These are phyloP conservation scores for Callipepla squamata DNA, from an alignment of 2,113 vertebrate species.

Conservation along the genomic window DNA sequence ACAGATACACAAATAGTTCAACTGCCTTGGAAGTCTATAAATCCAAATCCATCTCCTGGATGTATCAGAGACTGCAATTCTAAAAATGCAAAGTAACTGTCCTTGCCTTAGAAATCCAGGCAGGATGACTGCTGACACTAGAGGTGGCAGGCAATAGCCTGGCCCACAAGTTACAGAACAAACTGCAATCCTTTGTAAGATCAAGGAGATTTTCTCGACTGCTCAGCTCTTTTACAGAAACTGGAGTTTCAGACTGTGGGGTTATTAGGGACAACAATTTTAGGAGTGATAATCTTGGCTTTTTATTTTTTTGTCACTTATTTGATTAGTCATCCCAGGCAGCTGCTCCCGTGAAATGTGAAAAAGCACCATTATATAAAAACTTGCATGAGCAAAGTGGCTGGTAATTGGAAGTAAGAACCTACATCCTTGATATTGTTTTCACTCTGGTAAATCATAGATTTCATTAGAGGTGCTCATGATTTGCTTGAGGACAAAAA, in stretches of 20 bases:
- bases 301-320: background rate
- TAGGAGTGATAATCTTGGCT: background rate
- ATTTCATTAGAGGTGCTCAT: background rate
- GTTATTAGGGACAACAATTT: background rate
- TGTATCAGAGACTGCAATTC: background rate
- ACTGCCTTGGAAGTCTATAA: background rate
- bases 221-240: background rate
- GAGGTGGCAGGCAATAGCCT: background rate
- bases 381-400: background rate
- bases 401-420: background rate
- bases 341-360: slow-evolving; percentile 19
- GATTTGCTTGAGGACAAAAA: background rate
- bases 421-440: background rate
- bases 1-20: background rate
- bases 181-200: background rate
- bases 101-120: background rate
- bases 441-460: background rate
- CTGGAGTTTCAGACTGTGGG: background rate
- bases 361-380: slow-evolving; percentile 22
- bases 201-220: background rate
- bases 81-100: background rate
- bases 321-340: slow-evolving; percentile 16
- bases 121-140: background rate
- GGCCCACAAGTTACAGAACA: background rate
- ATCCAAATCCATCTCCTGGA: background rate